These are phyloP conservation scores for Hirudo medicinalis DNA, from an alignment of 1,140 invertebrate genomes.

Conservation along the genomic window DNA sequence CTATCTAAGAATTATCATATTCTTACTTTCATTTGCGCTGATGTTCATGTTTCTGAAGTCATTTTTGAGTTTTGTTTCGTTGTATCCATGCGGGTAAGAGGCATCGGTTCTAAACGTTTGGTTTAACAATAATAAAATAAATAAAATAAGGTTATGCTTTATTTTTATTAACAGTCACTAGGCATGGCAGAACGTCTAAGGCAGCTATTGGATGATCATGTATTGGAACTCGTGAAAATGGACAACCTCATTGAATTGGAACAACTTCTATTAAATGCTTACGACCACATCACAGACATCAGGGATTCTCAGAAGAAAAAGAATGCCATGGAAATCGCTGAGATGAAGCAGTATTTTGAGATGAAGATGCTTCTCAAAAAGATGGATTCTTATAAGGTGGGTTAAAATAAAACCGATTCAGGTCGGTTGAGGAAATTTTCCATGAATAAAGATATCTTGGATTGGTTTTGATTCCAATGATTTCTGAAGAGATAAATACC, in stretches of 20 bases:
- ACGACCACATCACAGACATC: conserved; percentile 28
- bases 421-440: too few relatives aligned
- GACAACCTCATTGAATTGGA: conserved; percentile 25
- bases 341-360: conserved; percentile 18
- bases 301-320: conserved; percentile 19
- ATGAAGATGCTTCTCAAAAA: conserved; percentile 12
- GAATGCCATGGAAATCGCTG: conserved; percentile 23
- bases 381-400: conserved; percentile 10
- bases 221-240: conserved; percentile 23
- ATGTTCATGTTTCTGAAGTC: too few relatives aligned
- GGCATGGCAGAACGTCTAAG: conserved; percentile 1
- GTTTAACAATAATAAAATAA: too few relatives aligned
- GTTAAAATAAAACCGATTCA: not conserved
- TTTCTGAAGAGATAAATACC: too few relatives aligned
- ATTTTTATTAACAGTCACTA: not conserved
- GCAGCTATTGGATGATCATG: conserved; percentile 24
- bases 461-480: too few relatives aligned
- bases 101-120: too few relatives aligned
- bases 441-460: too few relatives aligned
- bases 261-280: conserved; percentile 23
- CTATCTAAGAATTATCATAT: too few relatives aligned
- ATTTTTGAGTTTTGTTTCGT: too few relatives aligned
- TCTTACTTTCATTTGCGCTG: too few relatives aligned
- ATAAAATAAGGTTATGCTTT: not conserved
- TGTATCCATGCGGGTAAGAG: too few relatives aligned